Conservation (phyloP, 2,113 vertebrate genomes). For the Eulemur macaco region DNA sequence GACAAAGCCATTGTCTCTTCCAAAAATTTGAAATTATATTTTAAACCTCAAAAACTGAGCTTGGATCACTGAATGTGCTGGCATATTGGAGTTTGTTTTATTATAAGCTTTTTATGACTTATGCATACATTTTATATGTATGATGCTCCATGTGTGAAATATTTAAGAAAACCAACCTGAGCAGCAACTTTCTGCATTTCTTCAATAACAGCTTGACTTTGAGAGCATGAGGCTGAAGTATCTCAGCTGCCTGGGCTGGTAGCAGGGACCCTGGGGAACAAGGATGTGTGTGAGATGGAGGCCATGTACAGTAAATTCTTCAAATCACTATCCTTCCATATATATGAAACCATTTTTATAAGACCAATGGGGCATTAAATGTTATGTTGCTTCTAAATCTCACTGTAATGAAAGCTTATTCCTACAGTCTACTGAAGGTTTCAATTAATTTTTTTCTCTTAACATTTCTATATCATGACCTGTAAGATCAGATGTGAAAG, state of each 20-base stretch:
- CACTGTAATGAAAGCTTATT: neutral
- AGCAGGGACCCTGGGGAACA: neutral
- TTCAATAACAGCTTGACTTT: neutral
- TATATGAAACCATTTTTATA: neutral
- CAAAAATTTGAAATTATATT: neutral
- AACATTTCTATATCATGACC: neutral
- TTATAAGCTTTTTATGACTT: neutral
- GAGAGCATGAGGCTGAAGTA: neutral
- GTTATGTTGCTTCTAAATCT: neutral
- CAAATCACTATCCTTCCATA: neutral
- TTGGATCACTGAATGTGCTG: neutral
- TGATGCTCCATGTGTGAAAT: neutral
- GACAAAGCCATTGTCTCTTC: neutral
- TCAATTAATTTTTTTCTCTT: neutral
- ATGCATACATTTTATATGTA: neutral
- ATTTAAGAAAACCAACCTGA: neutral
- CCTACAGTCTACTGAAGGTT: neutral
- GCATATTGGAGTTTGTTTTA: neutral
- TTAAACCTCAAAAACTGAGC: neutral
- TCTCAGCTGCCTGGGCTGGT: neutral
- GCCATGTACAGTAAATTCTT: neutral
- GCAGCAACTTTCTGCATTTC: neutral
- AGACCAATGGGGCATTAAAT: neutral
- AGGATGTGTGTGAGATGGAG: neutral
- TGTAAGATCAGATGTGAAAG: neutral